Percentiles rank a stretch among this genome's conserved stretches.
These are phyloP conservation scores for Grus americana DNA, from an alignment of 2,113 vertebrate genomes.

Conservation along the genomic window DNA sequence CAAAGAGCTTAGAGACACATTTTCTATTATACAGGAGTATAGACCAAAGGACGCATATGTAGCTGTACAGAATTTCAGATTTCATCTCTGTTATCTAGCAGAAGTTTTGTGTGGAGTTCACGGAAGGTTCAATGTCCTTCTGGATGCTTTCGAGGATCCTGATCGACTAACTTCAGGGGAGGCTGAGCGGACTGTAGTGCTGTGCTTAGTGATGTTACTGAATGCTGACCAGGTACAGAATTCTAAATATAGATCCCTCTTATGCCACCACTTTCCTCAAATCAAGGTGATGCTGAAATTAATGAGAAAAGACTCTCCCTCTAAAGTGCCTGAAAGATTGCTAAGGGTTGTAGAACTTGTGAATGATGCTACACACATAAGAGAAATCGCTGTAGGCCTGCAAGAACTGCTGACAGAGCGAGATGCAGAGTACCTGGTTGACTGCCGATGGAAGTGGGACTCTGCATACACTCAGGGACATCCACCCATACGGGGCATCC, in stretches of 20 bases:
- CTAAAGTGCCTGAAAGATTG: conserved; percentile 71
- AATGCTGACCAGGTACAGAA: conserved; percentile 67
- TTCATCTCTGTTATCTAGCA: conserved; percentile 74
- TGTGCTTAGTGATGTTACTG: conserved; percentile 79
- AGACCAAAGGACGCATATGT: conserved; percentile 64
- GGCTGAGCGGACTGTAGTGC: conserved; percentile 76
- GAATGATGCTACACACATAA: background rate
- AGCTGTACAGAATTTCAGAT: conserved; percentile 64
- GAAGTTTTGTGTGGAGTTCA: conserved; percentile 72
- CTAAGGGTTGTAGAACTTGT: conserved; percentile 49
- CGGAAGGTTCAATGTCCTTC: conserved; percentile 72
- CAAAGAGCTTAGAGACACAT: conserved; percentile 56
- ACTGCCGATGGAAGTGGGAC: conserved; percentile 81
- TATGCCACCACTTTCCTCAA: conserved; percentile 49
- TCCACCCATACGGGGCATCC: conserved; percentile 64
- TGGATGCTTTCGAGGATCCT: conserved; percentile 72
- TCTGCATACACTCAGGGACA: conserved; percentile 25
- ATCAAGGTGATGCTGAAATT: conserved; percentile 22
- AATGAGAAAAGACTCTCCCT: conserved; percentile 13
- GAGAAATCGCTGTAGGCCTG: conserved; percentile 64
- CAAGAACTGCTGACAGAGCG: conserved; percentile 71
- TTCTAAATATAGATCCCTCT: background rate
- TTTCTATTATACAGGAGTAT: conserved; percentile 77
- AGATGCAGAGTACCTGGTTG: conserved; percentile 75
- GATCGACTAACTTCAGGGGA: conserved; percentile 72